These are phyloP conservation scores for Bombyx mori DNA, from an alignment of 1,140 invertebrate species.

Conservation along the genomic window DNA sequence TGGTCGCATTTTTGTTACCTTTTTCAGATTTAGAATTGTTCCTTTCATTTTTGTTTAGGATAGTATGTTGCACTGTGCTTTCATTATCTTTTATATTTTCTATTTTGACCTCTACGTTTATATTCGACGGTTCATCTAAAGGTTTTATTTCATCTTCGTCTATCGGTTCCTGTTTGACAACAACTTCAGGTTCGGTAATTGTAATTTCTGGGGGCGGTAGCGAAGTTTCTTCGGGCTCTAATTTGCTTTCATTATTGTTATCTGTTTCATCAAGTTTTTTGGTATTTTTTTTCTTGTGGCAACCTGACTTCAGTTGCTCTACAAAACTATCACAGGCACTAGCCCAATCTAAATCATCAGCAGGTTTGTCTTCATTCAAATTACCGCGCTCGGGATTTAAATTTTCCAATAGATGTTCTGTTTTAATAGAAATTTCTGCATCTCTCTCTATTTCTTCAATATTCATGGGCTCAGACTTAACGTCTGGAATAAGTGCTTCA, in stretches of 20 bases:
- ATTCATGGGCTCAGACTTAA: conserved; percentile 62
- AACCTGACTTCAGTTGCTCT: conserved; percentile 76
- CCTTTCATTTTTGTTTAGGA: conserved; percentile 3
- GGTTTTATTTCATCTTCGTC: conserved; percentile 39
- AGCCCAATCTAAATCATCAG: conserved; percentile 73
- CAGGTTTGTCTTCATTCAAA: conserved; percentile 10
- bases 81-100: neutral
- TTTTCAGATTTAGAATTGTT: conserved; percentile 10
- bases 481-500: conserved; percentile 32
- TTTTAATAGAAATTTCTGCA: conserved; percentile 50
- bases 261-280: conserved; percentile 38
- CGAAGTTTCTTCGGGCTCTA: neutral
- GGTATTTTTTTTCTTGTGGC: conserved; percentile 71
- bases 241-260: conserved; percentile 40
- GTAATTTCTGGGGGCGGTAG: neutral
- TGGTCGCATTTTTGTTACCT: conserved; percentile 23
- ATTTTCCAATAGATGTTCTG: conserved; percentile 42
- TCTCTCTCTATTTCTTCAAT: conserved; percentile 65
- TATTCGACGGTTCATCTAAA: conserved; percentile 12
- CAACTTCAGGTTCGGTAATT: conserved; percentile 14
- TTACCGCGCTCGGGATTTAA: conserved; percentile 21
- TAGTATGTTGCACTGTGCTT: neutral
- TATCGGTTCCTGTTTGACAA: conserved; percentile 56
- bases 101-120: neutral
- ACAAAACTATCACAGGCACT: conserved; percentile 80